Base-by-base conservation (phyloP, 1,140 invertebrate genomes). In the Megathymus violae region DNA sequence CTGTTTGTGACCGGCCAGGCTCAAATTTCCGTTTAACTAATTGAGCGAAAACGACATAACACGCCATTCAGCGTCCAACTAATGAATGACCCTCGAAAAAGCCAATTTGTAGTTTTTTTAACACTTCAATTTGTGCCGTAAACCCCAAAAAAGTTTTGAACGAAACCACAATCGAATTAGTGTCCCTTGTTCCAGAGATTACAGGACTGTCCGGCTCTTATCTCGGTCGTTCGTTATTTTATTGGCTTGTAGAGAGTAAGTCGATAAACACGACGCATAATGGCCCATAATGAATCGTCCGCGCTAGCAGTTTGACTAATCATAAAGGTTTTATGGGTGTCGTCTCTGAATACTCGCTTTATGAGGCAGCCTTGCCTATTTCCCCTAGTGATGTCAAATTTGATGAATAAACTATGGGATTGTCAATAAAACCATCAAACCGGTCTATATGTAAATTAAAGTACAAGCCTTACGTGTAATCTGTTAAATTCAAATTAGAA, bases 141-240 rank as follows among this genome's bases (percentile, higher is more conserved):
- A 87, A 87, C 84, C 78, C 83, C 74, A 88, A 88, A 88, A 85
- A 87, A 84, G 82, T 76, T 79, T 84, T 76, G 76, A 78, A 82
- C 82, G 79, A 88, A 89, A 91, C 88, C 88, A 89, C 86, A 91
- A 91, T 91, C 88, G 85, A 89, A 91, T 91, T 89, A 91, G 88
- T 91, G 88, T 87, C 88, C 88, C 86, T 90, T 90, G 88, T 90
- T 90, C 81, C 80, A 84, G 81, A 90, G 88, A 90, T 90, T 90
- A 89, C 80, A 85, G 80, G 81, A 88, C 80, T 87, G 88, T 89
- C 88, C 82, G 80, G 71, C 72, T 80, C 79, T 89, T 91, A 91
- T 91, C 88, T 88, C 64, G 82, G 78, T 88, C 86, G 86, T 91
- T 89, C 88, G 86, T 91, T 91, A 91, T 91, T 91, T 91, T 89